Evolutionary conservation across 2,113 vertebrate species (phyloP).

Genomic region (Paracanthobrama guichenoti): DNA sequence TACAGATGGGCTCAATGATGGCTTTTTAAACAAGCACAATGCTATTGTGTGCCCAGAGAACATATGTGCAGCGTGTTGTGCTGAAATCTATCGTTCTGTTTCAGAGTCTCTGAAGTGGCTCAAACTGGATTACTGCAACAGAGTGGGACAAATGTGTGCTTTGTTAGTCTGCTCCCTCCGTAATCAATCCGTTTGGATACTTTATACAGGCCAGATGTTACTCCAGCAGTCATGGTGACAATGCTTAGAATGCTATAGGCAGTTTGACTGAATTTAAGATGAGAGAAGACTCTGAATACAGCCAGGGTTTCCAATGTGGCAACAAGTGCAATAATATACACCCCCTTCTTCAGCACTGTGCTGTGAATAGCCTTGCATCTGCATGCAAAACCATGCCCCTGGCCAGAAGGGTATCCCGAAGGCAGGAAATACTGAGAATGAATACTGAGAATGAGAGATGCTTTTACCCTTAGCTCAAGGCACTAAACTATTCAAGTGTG

Average conservation of each 20-base stretch:
- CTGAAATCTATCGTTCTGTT: slow-evolving; percentile 2
- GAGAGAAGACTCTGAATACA: neutral
- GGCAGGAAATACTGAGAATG: slow-evolving; percentile 39
- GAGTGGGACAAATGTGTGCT: neutral
- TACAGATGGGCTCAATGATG: neutral
- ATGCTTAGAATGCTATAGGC: neutral
- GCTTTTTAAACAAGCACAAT: slow-evolving; percentile 5
- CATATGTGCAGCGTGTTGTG: neutral
- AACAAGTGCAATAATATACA: slow-evolving; percentile 28
- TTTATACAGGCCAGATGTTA: neutral
- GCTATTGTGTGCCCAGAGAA: neutral
- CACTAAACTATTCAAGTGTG: slow-evolving; percentile 33
- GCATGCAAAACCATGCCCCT: slow-evolving; percentile 17
- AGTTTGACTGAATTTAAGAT: slow-evolving; percentile 15
- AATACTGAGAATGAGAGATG: neutral
- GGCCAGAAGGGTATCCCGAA: slow-evolving; percentile 47
- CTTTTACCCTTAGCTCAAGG: slow-evolving; percentile 30
- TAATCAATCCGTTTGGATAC: slow-evolving; percentile 5
- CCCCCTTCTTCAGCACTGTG: slow-evolving; percentile 30
- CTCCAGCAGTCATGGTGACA: neutral
- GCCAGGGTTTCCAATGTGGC: neutral
- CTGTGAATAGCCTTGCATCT: slow-evolving; percentile 36
- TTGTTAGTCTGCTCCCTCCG: slow-evolving; percentile 10
- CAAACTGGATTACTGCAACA: slow-evolving; percentile 14
- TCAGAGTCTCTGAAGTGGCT: neutral